A percentile compares a stretch with the other conserved stretches of the same genome.
Conservation (phyloP, 2,797 vertebrate species). For the Sebastolobus alascanus region DNA sequence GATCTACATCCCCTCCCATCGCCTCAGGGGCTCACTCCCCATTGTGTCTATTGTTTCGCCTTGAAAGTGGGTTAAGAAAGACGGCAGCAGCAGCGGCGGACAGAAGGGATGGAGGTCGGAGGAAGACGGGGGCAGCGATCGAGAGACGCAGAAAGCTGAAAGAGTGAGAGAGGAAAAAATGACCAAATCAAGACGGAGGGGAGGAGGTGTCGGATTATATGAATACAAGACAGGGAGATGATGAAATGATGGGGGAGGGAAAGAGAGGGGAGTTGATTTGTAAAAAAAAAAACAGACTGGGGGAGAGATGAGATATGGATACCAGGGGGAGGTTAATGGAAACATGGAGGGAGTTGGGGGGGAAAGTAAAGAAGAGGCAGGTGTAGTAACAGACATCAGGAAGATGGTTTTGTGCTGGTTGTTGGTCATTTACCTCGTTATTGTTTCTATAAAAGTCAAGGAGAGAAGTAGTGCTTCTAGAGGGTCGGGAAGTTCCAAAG, state of each 20-base stretch:
- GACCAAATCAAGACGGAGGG: slow-evolving; percentile 49
- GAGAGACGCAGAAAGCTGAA: slow-evolving; percentile 20
- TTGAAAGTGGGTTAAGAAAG: slow-evolving; percentile 81
- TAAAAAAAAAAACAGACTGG: slow-evolving; percentile 36
- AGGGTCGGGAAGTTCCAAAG: not conserved
- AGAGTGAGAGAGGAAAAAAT: slow-evolving; percentile 42
- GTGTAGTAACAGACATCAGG: not conserved
- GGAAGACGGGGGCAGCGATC: slow-evolving; percentile 17
- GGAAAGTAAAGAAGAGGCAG: not conserved
- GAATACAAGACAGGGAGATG: slow-evolving; percentile 64
- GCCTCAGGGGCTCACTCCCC: slow-evolving; percentile 70
- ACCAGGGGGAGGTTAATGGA: slow-evolving; percentile 12
- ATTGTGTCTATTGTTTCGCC: slow-evolving; percentile 83
- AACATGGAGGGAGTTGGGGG: slow-evolving; percentile 3
- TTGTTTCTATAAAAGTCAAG: not conserved
- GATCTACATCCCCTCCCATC: slow-evolving; percentile 65
- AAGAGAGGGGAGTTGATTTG: slow-evolving; percentile 15
- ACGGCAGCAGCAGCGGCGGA: slow-evolving; percentile 50
- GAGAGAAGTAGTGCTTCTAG: not conserved
- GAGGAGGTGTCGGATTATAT: slow-evolving; percentile 51
- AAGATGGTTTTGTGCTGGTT: not conserved
- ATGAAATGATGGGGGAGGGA: slow-evolving; percentile 48
- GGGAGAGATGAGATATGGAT: slow-evolving; percentile 34
- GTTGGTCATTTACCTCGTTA: not conserved
- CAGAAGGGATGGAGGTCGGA: slow-evolving; percentile 46